Percentiles rank a stretch among this genome's conserved stretches.
These are phyloP conservation scores for Tamias sibiricus DNA, from an alignment of 2,113 vertebrate species.

Conservation along the genomic window DNA sequence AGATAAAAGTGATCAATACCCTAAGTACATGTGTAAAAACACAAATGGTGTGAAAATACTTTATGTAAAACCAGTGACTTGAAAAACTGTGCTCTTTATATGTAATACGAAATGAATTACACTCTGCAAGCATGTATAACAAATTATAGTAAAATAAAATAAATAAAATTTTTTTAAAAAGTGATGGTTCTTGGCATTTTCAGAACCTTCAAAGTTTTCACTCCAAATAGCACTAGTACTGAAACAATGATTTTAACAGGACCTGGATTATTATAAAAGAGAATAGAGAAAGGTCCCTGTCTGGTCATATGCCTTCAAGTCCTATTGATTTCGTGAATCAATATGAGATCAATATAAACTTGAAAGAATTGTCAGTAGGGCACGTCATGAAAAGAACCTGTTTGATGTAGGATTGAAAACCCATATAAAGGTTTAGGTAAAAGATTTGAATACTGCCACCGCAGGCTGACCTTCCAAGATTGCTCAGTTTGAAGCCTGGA, in stretches of 20 bases:
- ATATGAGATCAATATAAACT: neutral
- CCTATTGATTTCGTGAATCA: neutral
- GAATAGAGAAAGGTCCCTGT: neutral
- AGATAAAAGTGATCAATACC: neutral
- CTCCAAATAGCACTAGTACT: neutral
- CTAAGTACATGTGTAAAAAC: too few relatives aligned
- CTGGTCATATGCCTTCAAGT: neutral
- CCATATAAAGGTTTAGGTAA: neutral
- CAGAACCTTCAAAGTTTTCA: neutral
- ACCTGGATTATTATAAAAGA: constrained; percentile 26
- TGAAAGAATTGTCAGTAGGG: neutral
- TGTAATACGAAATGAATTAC: too few relatives aligned
- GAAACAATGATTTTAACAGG: constrained; percentile 17
- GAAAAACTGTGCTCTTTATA: too few relatives aligned
- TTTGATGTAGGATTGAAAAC: neutral
- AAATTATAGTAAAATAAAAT: too few relatives aligned
- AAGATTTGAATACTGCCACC: neutral
- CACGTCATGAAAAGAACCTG: neutral
- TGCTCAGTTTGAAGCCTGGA: neutral
- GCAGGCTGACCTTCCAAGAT: neutral
- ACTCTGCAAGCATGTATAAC: too few relatives aligned
- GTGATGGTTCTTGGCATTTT: neutral
- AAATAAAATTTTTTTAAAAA: too few relatives aligned
- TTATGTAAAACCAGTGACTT: too few relatives aligned
- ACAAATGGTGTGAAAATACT: too few relatives aligned